Base-by-base conservation (phyloP, 1,140 invertebrate genomes). In the Reticulitermes speratus region DNA sequence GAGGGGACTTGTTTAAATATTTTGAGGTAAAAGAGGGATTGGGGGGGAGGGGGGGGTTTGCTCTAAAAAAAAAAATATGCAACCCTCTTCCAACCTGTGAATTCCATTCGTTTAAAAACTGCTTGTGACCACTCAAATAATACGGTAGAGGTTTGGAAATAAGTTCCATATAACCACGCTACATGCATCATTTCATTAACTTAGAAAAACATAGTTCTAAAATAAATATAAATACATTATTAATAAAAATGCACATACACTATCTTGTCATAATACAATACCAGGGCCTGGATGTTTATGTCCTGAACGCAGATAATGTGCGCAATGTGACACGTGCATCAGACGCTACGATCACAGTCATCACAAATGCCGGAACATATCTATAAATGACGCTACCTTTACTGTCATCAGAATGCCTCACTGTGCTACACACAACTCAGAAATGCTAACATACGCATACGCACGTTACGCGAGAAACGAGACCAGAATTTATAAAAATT, bases 41-140 rank as follows among this genome's bases (percentile, higher is more conserved):
- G 45, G 59, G 65, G 65, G 3, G n/a, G n/a, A n/a, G 65, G 65
- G 59, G 45, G 59, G 65, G 65, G 3, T 25, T 75, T 25, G n/a
- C 65, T 75, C 65, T 25, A 75, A 75, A 75, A 30, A 7, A 75
- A 16, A 75, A 30, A 30, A 30, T 65, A 75, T 75, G 25, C 11
- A 75, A 75, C 65, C 65, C 65, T 75, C 65, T 75, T 75, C n/a
- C 25, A 30, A 25, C 65, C 25, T 25, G 2, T 30, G 65, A 6
- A 75, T 75, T 75, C n/a, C 65, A 30, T 75, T 30, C 65, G n/a
- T 75, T 75, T 30, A 75, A 75, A 75, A 75, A n/a, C 65, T 75
- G 65, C 65, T 75, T 75, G 65, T 75, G 65, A 75, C 65, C 65
- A 75, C n/a, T 75, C 8, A 75, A 65, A 75, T 11, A 2, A 25